phyloP scores from a whole-genome alignment of 2,888 invertebrate genomes.

The Conomelus anceps region DNA sequence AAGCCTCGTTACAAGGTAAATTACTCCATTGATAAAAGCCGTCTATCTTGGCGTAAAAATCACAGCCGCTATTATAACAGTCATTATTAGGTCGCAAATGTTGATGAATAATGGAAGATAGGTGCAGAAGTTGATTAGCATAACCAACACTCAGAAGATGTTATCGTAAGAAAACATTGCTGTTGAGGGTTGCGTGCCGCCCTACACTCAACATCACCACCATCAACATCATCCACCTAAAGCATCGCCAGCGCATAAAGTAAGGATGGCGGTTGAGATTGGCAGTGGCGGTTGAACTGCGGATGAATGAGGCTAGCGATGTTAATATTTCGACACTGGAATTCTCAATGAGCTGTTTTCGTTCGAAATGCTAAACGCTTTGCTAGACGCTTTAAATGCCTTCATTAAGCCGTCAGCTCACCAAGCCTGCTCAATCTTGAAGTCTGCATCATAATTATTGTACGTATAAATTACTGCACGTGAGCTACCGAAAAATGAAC shows the following conservation, averaged over 20 bases:
- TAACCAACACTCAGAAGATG: not conserved
- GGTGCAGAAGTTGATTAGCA: not conserved
- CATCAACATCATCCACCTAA: not conserved
- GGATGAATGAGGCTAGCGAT: not conserved
- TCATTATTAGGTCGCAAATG: not conserved
- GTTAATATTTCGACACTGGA: not conserved
- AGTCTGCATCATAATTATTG: not conserved
- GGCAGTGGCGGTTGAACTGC: too few species aligned
- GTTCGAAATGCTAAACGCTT: not conserved
- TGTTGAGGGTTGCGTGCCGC: not conserved
- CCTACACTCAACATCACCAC: not conserved
- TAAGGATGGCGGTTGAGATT: not conserved
- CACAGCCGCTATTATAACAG: not conserved
- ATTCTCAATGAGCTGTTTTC: not conserved
- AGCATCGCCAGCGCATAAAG: not conserved
- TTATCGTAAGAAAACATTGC: not conserved
- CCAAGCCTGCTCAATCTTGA: not conserved
- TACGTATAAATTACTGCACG: not conserved
- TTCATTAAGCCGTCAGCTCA: not conserved
- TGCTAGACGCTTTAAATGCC: not conserved
- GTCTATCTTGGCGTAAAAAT: not conserved
- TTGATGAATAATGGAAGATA: not conserved
- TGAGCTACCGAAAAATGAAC: not conserved
- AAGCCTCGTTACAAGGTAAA: not conserved
- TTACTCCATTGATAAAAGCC: not conserved